Conservation (phyloP, 2,113 vertebrate species). For the Panthera uncia region DNA sequence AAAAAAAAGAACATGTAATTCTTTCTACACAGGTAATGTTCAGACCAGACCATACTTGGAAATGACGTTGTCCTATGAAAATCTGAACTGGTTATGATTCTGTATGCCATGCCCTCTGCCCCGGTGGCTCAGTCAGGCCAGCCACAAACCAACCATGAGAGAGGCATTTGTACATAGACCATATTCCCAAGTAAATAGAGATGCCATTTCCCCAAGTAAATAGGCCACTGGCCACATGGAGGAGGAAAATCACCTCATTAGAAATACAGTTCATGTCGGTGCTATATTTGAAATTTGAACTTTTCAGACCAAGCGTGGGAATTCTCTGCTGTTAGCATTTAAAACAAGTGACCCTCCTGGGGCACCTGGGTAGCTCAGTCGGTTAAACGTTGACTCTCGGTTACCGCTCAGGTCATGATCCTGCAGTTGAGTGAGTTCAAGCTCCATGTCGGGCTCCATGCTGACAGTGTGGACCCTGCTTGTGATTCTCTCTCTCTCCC, state of each 20-base stretch:
- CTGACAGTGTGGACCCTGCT: no score
- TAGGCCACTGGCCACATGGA: background rate
- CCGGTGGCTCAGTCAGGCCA: background rate
- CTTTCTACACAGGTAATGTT: background rate
- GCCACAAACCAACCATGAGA: background rate
- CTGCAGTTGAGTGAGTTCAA: no score
- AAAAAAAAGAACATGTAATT: background rate
- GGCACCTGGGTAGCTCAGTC: no score
- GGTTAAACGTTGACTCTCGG: no score
- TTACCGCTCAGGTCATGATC: no score
- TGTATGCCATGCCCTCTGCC: background rate
- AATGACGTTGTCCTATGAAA: background rate
- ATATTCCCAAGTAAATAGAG: background rate
- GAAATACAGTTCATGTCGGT: background rate
- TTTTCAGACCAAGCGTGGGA: background rate
- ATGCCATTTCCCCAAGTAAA: background rate
- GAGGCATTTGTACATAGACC: background rate
- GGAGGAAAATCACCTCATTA: background rate
- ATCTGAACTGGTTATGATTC: background rate
- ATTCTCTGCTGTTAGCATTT: background rate
- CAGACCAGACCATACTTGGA: background rate
- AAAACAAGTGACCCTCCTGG: background rate
- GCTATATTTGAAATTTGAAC: background rate
- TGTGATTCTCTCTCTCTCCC: no score
- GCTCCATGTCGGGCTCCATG: no score